Base-by-base conservation (phyloP, 2,113 vertebrate genomes). In the Cyrtonyx montezumae region DNA sequence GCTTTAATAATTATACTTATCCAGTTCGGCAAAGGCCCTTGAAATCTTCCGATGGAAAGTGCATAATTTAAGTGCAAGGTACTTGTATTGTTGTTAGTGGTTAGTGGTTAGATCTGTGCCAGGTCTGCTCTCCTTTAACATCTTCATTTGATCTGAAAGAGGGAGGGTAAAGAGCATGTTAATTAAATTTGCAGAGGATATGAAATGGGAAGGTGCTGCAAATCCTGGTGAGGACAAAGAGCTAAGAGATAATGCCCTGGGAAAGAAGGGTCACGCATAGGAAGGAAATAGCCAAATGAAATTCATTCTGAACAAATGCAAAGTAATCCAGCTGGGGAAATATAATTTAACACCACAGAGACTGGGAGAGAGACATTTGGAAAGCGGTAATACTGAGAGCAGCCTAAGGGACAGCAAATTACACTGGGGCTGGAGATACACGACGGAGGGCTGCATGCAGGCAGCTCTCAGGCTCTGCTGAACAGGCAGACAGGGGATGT, bases 171-270 rank as follows among this genome's bases (percentile, higher is more conserved):
- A 96, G 95, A 96, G 93, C 91, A 87, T 94, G 93, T 95, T 96
- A 96, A 96, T 96, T 96, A 95, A 96, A 96, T 96, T 96, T 96
- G 93, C 94, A 96, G 95, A 96, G 94, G 94, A 95, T 96, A 94
- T 96, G 95, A 96, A 96, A 96, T 90, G 94, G 94, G 94, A 97
- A 96, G 95, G 95, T 96, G 95, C 95, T 93, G 92, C 95, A 96
- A 92, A 96, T 95, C 95, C 94, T 94, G 89, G 82, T 94, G 84
- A 96, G 92, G 94, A 96, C 94, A 97, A 94, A 95, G 92, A 94
- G 91, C 91, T 94, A 90, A 94, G 92, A 96, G 95, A 92, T 94
- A 95, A 96, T 93, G 88, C 90, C 93, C 89, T 90, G 94, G 92
- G 93, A 96, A 93, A 95, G 84, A 42, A 87, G 95, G 95, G 94